Evolutionary conservation across 2,888 invertebrate genomes (phyloP), one percentile per base, ranked within the genome.

Genomic region (Petrolisthes manimaculis): DNA sequence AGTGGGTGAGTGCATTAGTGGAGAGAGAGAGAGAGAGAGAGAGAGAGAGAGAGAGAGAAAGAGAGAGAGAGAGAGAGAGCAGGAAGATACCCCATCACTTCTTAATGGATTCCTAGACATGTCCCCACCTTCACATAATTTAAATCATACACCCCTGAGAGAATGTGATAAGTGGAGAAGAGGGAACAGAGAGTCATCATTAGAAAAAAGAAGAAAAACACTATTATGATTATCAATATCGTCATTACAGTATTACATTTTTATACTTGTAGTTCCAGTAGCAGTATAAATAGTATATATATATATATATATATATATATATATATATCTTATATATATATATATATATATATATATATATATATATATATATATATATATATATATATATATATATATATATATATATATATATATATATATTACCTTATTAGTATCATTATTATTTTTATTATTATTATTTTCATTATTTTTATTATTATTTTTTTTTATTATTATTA

Each of bases 11-110:
- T 12, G 12, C 37, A 0, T 12, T 8, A 0, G 18, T 14, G 18
- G 51, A 4, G n/a, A 51, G 79, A 53, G 1, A 53, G 5, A 4
- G 3, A 4, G 54, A 4, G 5, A 4, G 2, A 3, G 79, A n/a
- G 5, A 79, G 18, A 79, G 54, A 79, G 6, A 53, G 24, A 79
- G 4, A 79, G 79, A n/a, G 51, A 79, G 61, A 61, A 61, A 61
- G 14, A 61, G 8, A 61, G 8, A 61, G 8, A 61, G 8, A 61
- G 8, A 61, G 54, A n/a, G 14, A 53, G 18, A n/a, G 8, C 37
- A 53, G 79, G 12, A 3, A n/a, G 53, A 79, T 1, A 53, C n/a
- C n/a, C n/a, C 8, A 51, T 6, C 24, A 79, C 24, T n/a, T 3
- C 12, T 51, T 1, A 12, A 79, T 79, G 37, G 18, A 24, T 2